Evolutionary conservation across 2,797 vertebrate species (phyloP), one percentile per base, ranked within the genome.

Genomic region (Hydrocynus forskahlii): DNA sequence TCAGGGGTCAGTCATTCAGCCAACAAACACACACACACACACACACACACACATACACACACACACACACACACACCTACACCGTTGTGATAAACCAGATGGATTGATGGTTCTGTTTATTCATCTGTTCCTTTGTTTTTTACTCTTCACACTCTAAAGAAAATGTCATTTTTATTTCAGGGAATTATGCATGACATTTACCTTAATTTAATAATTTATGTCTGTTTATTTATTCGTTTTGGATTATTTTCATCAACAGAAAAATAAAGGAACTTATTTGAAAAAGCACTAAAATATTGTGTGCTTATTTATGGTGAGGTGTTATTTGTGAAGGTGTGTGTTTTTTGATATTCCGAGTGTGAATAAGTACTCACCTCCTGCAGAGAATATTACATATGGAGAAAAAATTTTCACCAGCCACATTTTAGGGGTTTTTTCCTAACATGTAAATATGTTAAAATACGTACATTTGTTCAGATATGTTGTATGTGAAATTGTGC

Each of bases 211-310:
- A 84, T 87, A 54, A 89, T 88, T 88, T 88, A 69, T 88, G 73
- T 84, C 77, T 59, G 74, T 89, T 83, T 83, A 83, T 85, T 91
- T 86, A 84, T 86, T 90, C 83, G 29, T 74, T 88, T 83, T 72
- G 60, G 79, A 76, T 71, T 76, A 40, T 85, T 87, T 83, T 87
- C 81, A 85, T 90, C 85, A 87, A 83, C 79, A 89, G 84, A 78
- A 91, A 89, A 92, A 93, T 91, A 91, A 92, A 93, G 82, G 68
- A 88, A 83, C 82, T 59, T 59, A 88, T 87, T 88, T 89, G 86
- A 89, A 89, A 88, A 90, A 85, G 59, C 16, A 38, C 71, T 72
- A 62, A 66, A 52, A 50, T 71, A 7, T 8, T 5, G 16, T 72
- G 7, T 83, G 54, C 0, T n/a, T 35, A 4, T 55, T 74, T 7